Evolutionary conservation across 1,140 invertebrate genomes (phyloP), one percentile per base, ranked within the genome.

Genomic region (Anthonomus grandis): DNA sequence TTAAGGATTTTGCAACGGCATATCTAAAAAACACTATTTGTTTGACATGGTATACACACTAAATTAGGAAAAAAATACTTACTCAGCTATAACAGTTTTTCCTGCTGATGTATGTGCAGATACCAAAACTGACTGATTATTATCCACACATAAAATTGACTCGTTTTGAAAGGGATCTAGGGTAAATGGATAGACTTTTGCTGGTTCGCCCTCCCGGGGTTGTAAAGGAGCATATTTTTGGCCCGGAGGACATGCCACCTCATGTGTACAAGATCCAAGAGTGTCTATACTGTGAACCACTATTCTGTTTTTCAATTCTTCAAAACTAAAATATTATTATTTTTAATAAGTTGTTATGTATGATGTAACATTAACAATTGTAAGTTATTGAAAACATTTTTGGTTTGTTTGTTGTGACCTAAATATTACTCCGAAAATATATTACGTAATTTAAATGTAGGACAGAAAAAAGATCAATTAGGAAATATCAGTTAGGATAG

Each of bases 91-190:
- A 17, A 98, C 97, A 44, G 97, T 99, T 85, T 99, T 99, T 41
- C 97, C 97, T 57, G 97, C 96, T n/a, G 96, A 99, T 4, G 97
- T 99, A 74, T 99, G 97, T 22, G 97, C 97, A 0, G 96, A 98
- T 0, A 99, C 97, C 17, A 99, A 79, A 8, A 99, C 96, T 17
- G 95, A 98, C 69, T 93, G 95, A 71, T 95, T 89, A 75, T 99
- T 99, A 71, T 99, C 95, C 62, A 99, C 89, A 75, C 97, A 99
- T 21, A 93, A 75, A 55, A 99, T 92, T 3, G 97, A 95, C 79
- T 99, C 92, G 66, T 92, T 93, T 74, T 99, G 97, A 78, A 99
- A 99, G 0, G 95, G 89, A 86, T 99, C 97, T 18, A 99, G 78
- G 48, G 89, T 86, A 70, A 99, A 99, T 62, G 87, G 85, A 71